A percentile compares a stretch with the other conserved stretches of the same genome.
Evolutionary conservation across 92 coral and sea anemone species (phyloP).

Genomic region (Diadumene lineata): DNA sequence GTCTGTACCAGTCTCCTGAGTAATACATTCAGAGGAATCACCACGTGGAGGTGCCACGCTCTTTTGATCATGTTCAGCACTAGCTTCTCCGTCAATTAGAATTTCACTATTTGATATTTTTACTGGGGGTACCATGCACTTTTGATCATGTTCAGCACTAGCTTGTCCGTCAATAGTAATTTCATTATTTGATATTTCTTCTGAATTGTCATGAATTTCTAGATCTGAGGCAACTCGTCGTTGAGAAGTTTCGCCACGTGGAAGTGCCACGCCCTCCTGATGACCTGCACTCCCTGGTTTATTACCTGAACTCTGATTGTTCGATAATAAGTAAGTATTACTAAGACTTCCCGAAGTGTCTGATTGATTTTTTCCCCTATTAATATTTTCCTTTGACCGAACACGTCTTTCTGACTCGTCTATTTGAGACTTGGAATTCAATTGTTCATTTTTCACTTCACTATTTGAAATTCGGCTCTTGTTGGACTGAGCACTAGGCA

Average conservation of each 20-base stretch:
- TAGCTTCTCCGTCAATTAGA: background rate
- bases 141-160: background rate
- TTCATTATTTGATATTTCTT: background rate
- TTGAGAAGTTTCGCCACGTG: constrained; percentile 21
- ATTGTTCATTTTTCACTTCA: too few species aligned
- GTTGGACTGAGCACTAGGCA: too few species aligned
- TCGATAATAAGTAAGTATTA: too few species aligned
- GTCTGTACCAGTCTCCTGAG: background rate
- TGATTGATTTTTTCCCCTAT: too few species aligned
- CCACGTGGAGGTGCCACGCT: constrained; percentile 5
- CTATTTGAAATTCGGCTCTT: too few species aligned
- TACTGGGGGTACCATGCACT: background rate
- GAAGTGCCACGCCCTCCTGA: constrained; percentile 12
- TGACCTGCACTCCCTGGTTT: background rate
- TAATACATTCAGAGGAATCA: background rate
- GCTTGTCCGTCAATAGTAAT: background rate
- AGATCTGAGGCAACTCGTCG: too few species aligned
- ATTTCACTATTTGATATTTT: background rate
- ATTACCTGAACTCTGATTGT: too few species aligned
- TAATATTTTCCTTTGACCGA: too few species aligned
- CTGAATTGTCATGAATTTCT: too few species aligned
- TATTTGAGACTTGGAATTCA: too few species aligned
- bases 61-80: background rate
- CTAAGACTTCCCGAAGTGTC: too few species aligned
- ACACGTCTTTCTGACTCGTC: too few species aligned